phyloP scores from a whole-genome alignment of 2,888 invertebrate species.

The Scelioninae gen. 2 region DNA sequence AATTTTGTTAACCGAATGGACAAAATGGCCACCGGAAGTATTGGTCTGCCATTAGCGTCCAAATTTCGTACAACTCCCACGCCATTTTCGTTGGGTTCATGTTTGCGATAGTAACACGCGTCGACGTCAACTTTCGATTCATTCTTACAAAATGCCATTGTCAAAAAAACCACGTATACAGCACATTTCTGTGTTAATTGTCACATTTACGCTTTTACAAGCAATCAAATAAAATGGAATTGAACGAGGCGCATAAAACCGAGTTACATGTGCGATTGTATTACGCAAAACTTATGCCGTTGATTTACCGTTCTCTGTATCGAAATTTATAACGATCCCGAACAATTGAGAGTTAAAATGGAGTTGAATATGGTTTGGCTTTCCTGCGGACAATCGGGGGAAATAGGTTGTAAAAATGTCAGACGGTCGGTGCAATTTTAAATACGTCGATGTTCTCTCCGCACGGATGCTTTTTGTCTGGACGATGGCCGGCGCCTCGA shows the following conservation, averaged over 20 bases:
- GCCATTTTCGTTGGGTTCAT: constrained; percentile 42
- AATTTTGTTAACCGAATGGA: no score
- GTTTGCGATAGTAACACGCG: constrained; percentile 32
- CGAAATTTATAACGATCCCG: no score
- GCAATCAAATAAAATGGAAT: constrained; percentile 2
- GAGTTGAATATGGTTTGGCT: background rate
- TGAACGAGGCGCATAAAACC: constrained; percentile 2
- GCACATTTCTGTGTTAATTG: constrained; percentile 30
- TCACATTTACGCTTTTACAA: constrained; percentile 34
- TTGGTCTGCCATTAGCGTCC: background rate
- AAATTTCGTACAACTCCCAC: constrained; percentile 45
- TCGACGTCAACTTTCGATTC: constrained; percentile 25
- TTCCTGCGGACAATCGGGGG: background rate
- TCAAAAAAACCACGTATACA: constrained; percentile 22
- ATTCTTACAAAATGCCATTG: constrained; percentile 38
- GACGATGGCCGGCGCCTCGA: background rate
- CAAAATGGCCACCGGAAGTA: no score
- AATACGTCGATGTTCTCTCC: background rate
- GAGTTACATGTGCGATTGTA: no score
- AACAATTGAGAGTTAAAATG: background rate
- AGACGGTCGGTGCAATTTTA: background rate
- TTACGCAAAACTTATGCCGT: no score
- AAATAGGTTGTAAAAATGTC: background rate
- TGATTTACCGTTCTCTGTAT: no score
- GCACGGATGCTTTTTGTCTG: background rate